Base-by-base conservation (phyloP, 2,888 invertebrate genomes). In the Druceiella hillmani region DNA sequence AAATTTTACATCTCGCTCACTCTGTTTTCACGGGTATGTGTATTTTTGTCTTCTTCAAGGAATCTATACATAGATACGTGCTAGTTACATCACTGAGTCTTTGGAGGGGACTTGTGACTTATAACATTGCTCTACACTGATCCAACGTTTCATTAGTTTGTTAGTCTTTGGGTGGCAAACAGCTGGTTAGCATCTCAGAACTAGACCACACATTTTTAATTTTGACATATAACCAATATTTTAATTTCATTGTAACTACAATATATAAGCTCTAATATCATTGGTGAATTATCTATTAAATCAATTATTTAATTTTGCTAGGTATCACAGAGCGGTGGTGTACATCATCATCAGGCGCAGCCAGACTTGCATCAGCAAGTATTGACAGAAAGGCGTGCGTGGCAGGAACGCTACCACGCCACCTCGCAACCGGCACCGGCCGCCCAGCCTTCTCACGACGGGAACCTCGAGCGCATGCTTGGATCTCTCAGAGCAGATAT, bases 401-500 rank as follows among this genome's bases (percentile, higher is more conserved):
- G 72, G 66, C 68, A 74, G 51, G 66, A 72, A 45, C 66, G 66
- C 48, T 68, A 69, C 61, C 64, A 75, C 73, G 38, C 58, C 56
- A 41, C 56, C 54, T 41, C 52, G 55, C 31, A 46, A 46, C 40
- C 54, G 7, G 27, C 25, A 50, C 49, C 52, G 51, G 33, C 49
- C 50, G 59, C 66, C 60, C 59, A 66, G 53, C 61, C 69, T 56
- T 86, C 73, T 77, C 69, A 68, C 45, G 63, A 70, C 50, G 72
- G 70, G 42, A 68, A 69, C 41, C 62, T 72, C 40, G 72, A 90
- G 68, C 83, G 84, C 64, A 94, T 94, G 93, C 85, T 94, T 65
- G 93, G 92, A 52, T 89, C 85, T 52, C 77, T 92, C 53, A 92
- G 94, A 62, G 90, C 89, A 62, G 94, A 97, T 76, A 94, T 98